A percentile compares a stretch with the other conserved stretches of the same genome.
These are phyloP conservation scores for Trogon surrucura DNA, from an alignment of 2,113 vertebrate species.

Conservation along the genomic window DNA sequence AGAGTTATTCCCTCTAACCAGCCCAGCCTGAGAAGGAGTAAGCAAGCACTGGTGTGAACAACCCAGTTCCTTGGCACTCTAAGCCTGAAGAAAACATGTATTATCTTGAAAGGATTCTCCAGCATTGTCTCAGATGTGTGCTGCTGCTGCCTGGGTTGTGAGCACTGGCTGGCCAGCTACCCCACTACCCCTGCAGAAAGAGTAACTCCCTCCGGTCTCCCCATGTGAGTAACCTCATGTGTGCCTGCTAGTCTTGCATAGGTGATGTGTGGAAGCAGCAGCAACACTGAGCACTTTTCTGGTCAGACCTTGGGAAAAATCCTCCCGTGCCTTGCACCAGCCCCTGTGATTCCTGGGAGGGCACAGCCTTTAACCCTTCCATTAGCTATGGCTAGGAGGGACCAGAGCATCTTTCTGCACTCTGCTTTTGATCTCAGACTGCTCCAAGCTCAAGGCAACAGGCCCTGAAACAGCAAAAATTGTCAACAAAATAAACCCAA, in stretches of 20 bases:
- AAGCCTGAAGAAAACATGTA: background rate
- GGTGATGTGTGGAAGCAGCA: background rate
- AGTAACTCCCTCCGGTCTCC: background rate
- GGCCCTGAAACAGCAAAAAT: background rate
- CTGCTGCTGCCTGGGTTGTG: background rate
- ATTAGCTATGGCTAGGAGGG: background rate
- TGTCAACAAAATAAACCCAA: background rate
- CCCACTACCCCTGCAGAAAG: background rate
- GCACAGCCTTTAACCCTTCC: background rate
- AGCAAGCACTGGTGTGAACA: background rate
- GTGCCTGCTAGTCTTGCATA: constrained; percentile 38
- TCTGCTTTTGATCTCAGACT: background rate
- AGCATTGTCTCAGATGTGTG: background rate
- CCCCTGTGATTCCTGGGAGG: background rate
- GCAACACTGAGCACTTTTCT: background rate
- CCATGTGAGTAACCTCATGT: background rate
- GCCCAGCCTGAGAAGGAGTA: background rate
- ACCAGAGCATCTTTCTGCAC: background rate
- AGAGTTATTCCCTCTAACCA: background rate
- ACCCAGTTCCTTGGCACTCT: background rate
- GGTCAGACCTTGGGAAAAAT: background rate
- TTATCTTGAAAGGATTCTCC: background rate
- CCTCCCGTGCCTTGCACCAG: background rate
- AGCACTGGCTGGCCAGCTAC: background rate
- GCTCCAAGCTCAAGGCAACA: background rate